Conservation (phyloP, 2,888 invertebrate genomes). For the Beris morrisii region DNA sequence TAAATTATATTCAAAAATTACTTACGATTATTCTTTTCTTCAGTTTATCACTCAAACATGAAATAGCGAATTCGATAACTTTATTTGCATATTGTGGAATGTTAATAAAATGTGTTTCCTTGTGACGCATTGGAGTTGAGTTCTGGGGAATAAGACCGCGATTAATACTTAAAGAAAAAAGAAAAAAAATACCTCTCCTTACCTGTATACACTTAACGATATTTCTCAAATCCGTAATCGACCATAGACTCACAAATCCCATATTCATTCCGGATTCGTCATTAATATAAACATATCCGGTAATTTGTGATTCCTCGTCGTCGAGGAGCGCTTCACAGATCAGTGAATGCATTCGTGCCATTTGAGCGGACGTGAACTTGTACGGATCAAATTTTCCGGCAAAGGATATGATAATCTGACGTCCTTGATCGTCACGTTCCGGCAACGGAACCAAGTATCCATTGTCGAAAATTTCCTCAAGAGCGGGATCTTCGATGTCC, state of each 20-base stretch:
- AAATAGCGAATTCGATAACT: slow-evolving; percentile 79
- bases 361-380: slow-evolving; percentile 76
- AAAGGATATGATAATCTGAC: slow-evolving; percentile 76
- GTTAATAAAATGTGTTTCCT: slow-evolving; percentile 84
- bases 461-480: slow-evolving; percentile 77
- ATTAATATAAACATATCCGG: slow-evolving; percentile 82
- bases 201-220: slow-evolving; percentile 79
- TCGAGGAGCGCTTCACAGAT: slow-evolving; percentile 83
- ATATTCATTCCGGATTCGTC: slow-evolving; percentile 82
- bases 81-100: slow-evolving; percentile 79
- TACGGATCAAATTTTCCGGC: slow-evolving; percentile 80
- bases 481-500: slow-evolving; percentile 75
- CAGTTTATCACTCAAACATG: slow-evolving; percentile 81
- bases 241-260: slow-evolving; percentile 82
- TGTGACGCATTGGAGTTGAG: slow-evolving; percentile 89
- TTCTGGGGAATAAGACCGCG: slow-evolving; percentile 59
- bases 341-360: slow-evolving; percentile 82
- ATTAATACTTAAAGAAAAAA: neutral
- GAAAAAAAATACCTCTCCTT: slow-evolving; percentile 35
- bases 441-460: slow-evolving; percentile 77
- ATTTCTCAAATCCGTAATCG: slow-evolving; percentile 73
- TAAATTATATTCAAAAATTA: slow-evolving; percentile 33
- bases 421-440: slow-evolving; percentile 73
- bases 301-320: slow-evolving; percentile 79
- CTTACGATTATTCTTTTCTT: slow-evolving; percentile 77